Percentiles rank a stretch among this genome's conserved stretches.
phyloP scores from a whole-genome alignment of 2,113 vertebrate species.

The Microcebus tavaratra region DNA sequence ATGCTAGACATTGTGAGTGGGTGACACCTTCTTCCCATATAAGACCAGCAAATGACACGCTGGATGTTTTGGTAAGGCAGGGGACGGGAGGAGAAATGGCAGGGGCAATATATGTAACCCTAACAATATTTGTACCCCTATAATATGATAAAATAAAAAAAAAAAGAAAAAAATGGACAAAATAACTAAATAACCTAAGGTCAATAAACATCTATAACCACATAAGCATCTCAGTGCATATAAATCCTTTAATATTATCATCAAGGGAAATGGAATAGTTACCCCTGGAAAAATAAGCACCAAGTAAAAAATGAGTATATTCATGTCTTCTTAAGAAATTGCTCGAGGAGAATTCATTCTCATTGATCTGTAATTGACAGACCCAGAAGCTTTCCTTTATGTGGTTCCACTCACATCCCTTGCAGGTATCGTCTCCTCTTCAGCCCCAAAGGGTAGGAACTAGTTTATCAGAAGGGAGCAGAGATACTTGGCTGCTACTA shows the following conservation, averaged over 20 bases:
- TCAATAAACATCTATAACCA: background rate
- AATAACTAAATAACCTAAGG: background rate
- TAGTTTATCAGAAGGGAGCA: background rate
- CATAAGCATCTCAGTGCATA: background rate
- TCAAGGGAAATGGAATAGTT: background rate
- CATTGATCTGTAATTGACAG: background rate
- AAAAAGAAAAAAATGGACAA: background rate
- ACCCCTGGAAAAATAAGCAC: background rate
- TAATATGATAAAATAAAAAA: background rate
- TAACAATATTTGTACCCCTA: too few species aligned
- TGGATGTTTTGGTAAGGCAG: too few species aligned
- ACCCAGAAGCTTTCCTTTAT: background rate
- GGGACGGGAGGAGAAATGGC: too few species aligned
- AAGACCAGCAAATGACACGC: background rate
- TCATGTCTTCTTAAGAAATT: slow-evolving; percentile 22
- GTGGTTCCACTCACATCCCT: background rate
- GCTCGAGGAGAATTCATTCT: background rate
- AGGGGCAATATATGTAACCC: too few species aligned
- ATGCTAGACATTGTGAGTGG: background rate
- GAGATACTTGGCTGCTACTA: background rate
- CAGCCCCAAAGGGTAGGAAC: background rate
- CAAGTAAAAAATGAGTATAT: background rate
- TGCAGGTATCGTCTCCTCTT: background rate
- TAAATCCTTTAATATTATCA: background rate
- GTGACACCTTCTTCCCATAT: background rate